phyloP scores from a whole-genome alignment of 2,797 vertebrate species.

The Siniperca obscura region DNA sequence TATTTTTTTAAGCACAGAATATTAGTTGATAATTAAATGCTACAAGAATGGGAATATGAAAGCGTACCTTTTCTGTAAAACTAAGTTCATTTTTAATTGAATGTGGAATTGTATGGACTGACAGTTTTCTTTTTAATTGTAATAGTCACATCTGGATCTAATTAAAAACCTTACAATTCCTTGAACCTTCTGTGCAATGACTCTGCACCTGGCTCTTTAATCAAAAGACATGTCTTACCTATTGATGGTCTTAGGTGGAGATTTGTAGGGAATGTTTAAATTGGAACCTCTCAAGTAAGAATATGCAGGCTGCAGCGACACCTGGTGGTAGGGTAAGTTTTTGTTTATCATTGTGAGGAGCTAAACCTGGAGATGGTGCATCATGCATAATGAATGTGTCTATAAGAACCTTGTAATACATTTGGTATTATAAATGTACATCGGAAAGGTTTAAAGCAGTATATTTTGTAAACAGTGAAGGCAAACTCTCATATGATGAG shows the following conservation, averaged over 20 bases:
- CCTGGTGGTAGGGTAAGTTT: conserved; percentile 37
- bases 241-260: background rate
- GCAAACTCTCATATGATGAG: background rate
- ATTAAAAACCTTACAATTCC: conserved; percentile 84
- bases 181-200: conserved; percentile 36
- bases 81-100: conserved; percentile 80
- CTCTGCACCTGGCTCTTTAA: conserved; percentile 12
- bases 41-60: conserved; percentile 78
- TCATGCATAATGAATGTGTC: background rate
- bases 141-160: conserved; percentile 82
- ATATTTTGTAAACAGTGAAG: background rate
- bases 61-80: conserved; percentile 78
- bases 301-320: conserved; percentile 43
- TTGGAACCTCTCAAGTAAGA: background rate
- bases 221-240: background rate
- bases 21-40: conserved; percentile 83
- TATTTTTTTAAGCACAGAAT: conserved; percentile 88
- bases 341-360: background rate
- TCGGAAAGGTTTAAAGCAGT: background rate
- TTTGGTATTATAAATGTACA: background rate
- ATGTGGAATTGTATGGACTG: conserved; percentile 81
- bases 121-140: conserved; percentile 83
- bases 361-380: background rate
- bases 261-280: background rate
- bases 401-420: background rate